These are phyloP conservation scores for Zootermopsis nevadensis DNA, from an alignment of 2,888 invertebrate genomes.

Conservation along the genomic window DNA sequence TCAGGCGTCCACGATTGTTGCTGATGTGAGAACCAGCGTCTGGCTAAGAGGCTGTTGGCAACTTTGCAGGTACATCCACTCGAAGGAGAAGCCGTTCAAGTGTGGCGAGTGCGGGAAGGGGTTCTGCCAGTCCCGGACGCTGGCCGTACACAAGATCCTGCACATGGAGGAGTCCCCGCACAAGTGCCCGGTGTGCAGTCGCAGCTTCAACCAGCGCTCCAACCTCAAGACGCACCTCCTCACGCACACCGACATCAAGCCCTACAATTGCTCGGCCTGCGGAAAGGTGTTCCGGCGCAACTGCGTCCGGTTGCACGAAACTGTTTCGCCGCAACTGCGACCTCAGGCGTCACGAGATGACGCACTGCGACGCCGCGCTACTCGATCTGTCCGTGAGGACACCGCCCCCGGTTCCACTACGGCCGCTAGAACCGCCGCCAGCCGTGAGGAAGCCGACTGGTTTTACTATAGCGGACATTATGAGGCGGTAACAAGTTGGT, in stretches of 20 bases:
- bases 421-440: slow-evolving; percentile 49
- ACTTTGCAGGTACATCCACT: slow-evolving; percentile 91
- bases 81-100: slow-evolving; percentile 98
- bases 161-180: slow-evolving; percentile 66
- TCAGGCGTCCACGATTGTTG: background rate
- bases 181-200: slow-evolving; percentile 63
- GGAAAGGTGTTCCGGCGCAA: slow-evolving; percentile 63
- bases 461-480: slow-evolving; percentile 89
- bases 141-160: slow-evolving; percentile 92
- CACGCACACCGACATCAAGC: slow-evolving; percentile 64
- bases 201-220: slow-evolving; percentile 63
- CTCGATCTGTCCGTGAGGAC: slow-evolving; percentile 43
- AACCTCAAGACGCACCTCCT: slow-evolving; percentile 65
- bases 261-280: slow-evolving; percentile 62
- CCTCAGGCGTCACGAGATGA: slow-evolving; percentile 63
- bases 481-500: slow-evolving; percentile 74
- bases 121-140: slow-evolving; percentile 95
- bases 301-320: slow-evolving; percentile 62
- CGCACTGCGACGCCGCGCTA: slow-evolving; percentile 58
- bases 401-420: slow-evolving; percentile 55
- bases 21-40: background rate
- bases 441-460: slow-evolving; percentile 71
- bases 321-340: slow-evolving; percentile 64
- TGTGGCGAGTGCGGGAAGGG: slow-evolving; percentile 97
- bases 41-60: slow-evolving; percentile 47